These are phyloP conservation scores for Neopipo cinnamomea DNA, from an alignment of 2,113 vertebrate species.

Conservation along the genomic window DNA sequence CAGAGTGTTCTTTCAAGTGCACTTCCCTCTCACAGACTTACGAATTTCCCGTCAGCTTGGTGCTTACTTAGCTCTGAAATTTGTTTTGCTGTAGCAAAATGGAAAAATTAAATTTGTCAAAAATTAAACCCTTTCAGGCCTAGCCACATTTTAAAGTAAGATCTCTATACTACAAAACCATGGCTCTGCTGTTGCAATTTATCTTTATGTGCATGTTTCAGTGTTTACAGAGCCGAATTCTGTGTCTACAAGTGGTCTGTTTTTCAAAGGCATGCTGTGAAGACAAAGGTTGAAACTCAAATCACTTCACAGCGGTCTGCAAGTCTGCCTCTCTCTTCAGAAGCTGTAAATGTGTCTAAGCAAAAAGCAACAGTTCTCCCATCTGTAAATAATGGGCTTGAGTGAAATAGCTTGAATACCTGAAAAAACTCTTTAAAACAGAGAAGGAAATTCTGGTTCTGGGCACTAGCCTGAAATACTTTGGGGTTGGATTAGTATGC, in stretches of 20 bases:
- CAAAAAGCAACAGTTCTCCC: slow-evolving; percentile 3
- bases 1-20: background rate
- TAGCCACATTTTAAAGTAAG: background rate
- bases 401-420: background rate
- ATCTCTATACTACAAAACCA: background rate
- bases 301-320: slow-evolving; percentile 27
- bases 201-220: background rate
- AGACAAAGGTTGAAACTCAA: slow-evolving; percentile 51
- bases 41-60: background rate
- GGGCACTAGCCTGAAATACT: background rate
- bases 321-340: slow-evolving; percentile 14
- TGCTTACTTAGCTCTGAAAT: background rate
- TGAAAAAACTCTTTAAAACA: background rate
- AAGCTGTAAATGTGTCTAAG: slow-evolving; percentile 16
- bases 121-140: background rate
- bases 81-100: background rate
- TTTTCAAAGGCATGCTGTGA: slow-evolving; percentile 26
- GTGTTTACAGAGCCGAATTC: background rate
- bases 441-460: background rate
- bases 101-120: background rate
- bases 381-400: slow-evolving; percentile 2
- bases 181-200: background rate
- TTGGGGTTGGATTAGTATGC: slow-evolving; percentile 39
- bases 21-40: background rate
- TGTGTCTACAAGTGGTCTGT: background rate